Base-by-base conservation (phyloP, 2,888 invertebrate species). In the Altica lythri region DNA sequence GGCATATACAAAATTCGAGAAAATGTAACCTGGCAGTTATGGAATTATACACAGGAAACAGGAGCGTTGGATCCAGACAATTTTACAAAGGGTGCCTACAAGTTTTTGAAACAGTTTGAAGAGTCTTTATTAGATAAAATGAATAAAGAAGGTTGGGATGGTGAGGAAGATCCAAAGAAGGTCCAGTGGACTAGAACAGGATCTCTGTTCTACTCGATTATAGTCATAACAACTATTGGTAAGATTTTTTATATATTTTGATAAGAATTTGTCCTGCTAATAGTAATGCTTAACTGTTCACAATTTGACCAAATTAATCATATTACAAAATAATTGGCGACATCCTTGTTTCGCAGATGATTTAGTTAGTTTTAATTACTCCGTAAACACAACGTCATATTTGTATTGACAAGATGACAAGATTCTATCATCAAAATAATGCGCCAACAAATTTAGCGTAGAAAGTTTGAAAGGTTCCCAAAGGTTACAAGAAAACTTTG, bases 181-280 rank as follows among this genome's bases (percentile, higher is more conserved):
- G 76, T 80, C 3, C 91, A 92, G 75, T 92, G 93, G 92, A 90
- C 91, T 37, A 89, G 88, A 76, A 88, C 88, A 14, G 95, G 95
- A 9, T 91, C 95, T 0, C 81, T 96, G 13, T 92, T 95, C 78
- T 95, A 95, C 79, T 94, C 94, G 65, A 95, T 96, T 72, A 93
- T 95, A 66, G 94, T 95, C 63, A 95, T 95, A 75, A 95, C 95
- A 48, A 95, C 95, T 25, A 95, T 95, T 63, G 95, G 95, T 94
- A 72, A 83, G 86, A 25, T 29, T 29, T 29, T n/a, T n/a, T n/a
- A n/a, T n/a, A n/a, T n/a, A n/a, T n/a, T n/a, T n/a, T n/a, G n/a
- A n/a, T n/a, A n/a, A n/a, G n/a, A n/a, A n/a, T n/a, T n/a, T n/a
- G n/a, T n/a, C n/a, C n/a, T n/a, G n/a, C n/a, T n/a, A 25, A 25